Evolutionary conservation across 1,140 invertebrate species (phyloP).

Genomic region (Drosophila bocki): DNA sequence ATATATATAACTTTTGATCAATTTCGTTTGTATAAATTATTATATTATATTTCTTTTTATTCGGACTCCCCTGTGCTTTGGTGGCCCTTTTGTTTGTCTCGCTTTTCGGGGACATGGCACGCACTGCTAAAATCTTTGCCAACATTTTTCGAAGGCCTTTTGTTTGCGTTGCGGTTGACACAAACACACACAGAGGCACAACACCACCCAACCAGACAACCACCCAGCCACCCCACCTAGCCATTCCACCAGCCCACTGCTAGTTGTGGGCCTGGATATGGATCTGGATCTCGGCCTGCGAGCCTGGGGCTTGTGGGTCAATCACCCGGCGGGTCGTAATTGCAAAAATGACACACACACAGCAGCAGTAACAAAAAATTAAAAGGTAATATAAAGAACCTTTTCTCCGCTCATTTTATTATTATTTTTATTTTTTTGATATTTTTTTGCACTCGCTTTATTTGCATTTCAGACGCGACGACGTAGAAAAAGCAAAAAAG

Average conservation of each 20-base stretch:
- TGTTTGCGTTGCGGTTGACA: constrained; percentile 44
- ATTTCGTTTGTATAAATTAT: background rate
- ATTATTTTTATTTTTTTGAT: background rate
- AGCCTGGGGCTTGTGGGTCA: constrained; percentile 56
- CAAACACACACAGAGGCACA: constrained; percentile 15
- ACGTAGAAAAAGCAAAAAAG: constrained; percentile 31
- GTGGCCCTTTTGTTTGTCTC: constrained; percentile 25
- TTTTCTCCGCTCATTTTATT: constrained; percentile 19
- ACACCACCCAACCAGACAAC: background rate
- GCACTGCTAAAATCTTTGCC: constrained; percentile 44
- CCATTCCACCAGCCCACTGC: background rate
- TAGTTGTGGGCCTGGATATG: constrained; percentile 1
- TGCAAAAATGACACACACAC: constrained; percentile 39
- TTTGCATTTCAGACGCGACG: constrained; percentile 66
- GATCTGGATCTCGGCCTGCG: constrained; percentile 10
- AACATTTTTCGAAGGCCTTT: constrained; percentile 24
- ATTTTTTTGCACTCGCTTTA: constrained; percentile 31
- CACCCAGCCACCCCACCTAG: background rate
- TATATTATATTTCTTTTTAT: background rate
- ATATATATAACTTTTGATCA: background rate
- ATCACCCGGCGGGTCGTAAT: constrained; percentile 70
- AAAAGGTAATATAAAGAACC: constrained; percentile 55
- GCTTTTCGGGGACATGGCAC: constrained; percentile 19
- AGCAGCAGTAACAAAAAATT: constrained; percentile 42
- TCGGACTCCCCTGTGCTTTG: background rate